A percentile compares a stretch with the other conserved stretches of the same genome.
Conservation (phyloP, 1,140 invertebrate genomes). For the Pogonognathellus flavescens region DNA sequence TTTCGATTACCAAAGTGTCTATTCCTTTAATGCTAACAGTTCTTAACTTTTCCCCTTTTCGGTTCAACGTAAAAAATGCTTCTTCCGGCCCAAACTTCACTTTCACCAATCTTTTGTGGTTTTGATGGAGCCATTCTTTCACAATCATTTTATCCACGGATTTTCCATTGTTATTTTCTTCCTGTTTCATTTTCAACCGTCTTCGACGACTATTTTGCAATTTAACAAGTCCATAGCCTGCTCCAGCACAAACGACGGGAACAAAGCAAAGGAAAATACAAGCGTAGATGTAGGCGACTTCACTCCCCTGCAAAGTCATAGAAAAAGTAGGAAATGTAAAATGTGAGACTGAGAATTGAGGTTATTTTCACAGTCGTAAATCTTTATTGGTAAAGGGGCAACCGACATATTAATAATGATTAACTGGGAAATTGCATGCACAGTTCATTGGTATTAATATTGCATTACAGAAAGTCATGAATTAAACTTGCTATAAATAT, state of each 20-base stretch:
- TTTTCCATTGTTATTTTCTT: slow-evolving; percentile 78
- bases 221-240: slow-evolving; percentile 92
- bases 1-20: slow-evolving; percentile 84
- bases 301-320: slow-evolving; percentile 84
- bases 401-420: slow-evolving; percentile 13
- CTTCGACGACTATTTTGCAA: slow-evolving; percentile 87
- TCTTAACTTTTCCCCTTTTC: slow-evolving; percentile 89
- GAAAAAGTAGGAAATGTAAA: slow-evolving; percentile 23
- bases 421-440: slow-evolving; percentile 19
- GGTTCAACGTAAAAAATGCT: slow-evolving; percentile 85
- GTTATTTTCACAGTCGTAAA: not conserved
- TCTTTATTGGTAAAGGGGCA: not conserved
- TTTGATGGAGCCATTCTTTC: slow-evolving; percentile 95
- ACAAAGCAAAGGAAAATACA: slow-evolving; percentile 91
- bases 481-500: slow-evolving; percentile 28
- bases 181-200: slow-evolving; percentile 84
- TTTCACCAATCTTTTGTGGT: slow-evolving; percentile 90
- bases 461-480: slow-evolving; percentile 42
- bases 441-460: slow-evolving; percentile 28
- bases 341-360: not conserved
- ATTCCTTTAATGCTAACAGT: slow-evolving; percentile 83
- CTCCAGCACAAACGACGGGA: slow-evolving; percentile 91
- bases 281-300: slow-evolving; percentile 95
- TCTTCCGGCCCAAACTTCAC: slow-evolving; percentile 89
- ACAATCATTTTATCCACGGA: slow-evolving; percentile 94